phyloP scores from a whole-genome alignment of 1,140 invertebrate genomes.

The Tetramorium simillimum region DNA sequence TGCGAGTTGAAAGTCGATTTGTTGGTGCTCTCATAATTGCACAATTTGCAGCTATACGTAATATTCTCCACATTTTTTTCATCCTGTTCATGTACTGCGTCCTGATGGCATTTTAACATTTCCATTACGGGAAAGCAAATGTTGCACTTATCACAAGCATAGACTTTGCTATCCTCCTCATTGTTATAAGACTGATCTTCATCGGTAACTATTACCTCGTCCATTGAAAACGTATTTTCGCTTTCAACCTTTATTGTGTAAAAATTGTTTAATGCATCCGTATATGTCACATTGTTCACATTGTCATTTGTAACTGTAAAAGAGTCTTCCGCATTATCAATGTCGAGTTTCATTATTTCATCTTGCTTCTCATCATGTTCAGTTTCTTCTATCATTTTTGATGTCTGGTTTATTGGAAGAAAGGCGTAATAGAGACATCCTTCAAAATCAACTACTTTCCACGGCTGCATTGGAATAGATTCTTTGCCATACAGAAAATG shows the following conservation, averaged over 20 bases:
- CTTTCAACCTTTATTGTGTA: constrained; percentile 69
- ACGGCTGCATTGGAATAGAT: constrained; percentile 78
- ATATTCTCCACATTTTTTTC: background rate
- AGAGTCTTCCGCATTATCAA: constrained; percentile 31
- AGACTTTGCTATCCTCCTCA: constrained; percentile 52
- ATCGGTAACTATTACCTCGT: background rate
- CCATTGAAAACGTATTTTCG: constrained; percentile 1
- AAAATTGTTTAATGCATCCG: constrained; percentile 61
- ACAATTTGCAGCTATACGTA: constrained; percentile 73
- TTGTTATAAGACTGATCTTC: background rate
- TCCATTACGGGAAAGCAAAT: constrained; percentile 85
- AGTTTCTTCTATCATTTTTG: constrained; percentile 1
- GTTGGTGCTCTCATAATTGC: constrained; percentile 73
- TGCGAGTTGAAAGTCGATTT: constrained; percentile 77
- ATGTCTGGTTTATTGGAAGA: constrained; percentile 65
- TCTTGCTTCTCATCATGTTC: background rate
- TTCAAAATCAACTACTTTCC: constrained; percentile 79
- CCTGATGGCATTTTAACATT: constrained; percentile 81
- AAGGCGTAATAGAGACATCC: constrained; percentile 79
- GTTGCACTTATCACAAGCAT: constrained; percentile 83
- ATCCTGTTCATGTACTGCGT: constrained; percentile 53
- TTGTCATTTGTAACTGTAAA: constrained; percentile 7
- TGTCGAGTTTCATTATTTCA: background rate
- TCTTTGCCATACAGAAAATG: constrained; percentile 77
- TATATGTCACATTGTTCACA: constrained; percentile 38